Conservation (phyloP, 2,888 invertebrate species). For the Aplocera efformata region DNA sequence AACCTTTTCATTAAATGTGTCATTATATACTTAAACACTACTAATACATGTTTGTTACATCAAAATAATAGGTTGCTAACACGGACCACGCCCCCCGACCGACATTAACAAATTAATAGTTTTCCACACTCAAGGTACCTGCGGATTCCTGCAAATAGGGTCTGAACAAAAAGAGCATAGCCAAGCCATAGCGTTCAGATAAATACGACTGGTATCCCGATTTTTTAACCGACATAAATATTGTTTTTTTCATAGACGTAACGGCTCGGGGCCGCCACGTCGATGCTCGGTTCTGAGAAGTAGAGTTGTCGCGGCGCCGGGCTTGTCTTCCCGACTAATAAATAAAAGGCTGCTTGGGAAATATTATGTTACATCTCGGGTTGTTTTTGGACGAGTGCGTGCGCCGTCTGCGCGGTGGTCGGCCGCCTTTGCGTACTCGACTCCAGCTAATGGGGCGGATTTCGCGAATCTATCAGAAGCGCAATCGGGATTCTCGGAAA, state of each 20-base stretch:
- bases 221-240: conserved; percentile 78
- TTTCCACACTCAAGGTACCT: conserved; percentile 59
- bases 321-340: conserved; percentile 62
- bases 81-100: conserved; percentile 49
- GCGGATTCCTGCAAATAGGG: conserved; percentile 71
- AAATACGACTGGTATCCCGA: conserved; percentile 67
- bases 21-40: conserved; percentile 12
- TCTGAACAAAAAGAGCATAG: conserved; percentile 69
- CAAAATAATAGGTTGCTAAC: conserved; percentile 34
- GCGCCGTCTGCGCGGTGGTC: conserved; percentile 48
- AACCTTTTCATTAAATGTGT: conserved; percentile 2
- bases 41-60: conserved; percentile 20
- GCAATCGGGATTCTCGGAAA: conserved; percentile 11
- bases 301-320: conserved; percentile 74
- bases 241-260: conserved; percentile 74
- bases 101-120: conserved; percentile 64
- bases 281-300: conserved; percentile 70
- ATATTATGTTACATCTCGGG: conserved; percentile 77
- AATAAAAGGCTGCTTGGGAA: conserved; percentile 78
- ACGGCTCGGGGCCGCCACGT: conserved; percentile 72
- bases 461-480: conserved; percentile 38
- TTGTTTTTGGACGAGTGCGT: conserved; percentile 64
- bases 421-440: conserved; percentile 59
- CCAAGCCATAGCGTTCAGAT: conserved; percentile 66
- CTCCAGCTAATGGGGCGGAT: conserved; percentile 54